Evolutionary conservation across 2,113 vertebrate genomes (phyloP).

Genomic region (Geococcyx californianus): DNA sequence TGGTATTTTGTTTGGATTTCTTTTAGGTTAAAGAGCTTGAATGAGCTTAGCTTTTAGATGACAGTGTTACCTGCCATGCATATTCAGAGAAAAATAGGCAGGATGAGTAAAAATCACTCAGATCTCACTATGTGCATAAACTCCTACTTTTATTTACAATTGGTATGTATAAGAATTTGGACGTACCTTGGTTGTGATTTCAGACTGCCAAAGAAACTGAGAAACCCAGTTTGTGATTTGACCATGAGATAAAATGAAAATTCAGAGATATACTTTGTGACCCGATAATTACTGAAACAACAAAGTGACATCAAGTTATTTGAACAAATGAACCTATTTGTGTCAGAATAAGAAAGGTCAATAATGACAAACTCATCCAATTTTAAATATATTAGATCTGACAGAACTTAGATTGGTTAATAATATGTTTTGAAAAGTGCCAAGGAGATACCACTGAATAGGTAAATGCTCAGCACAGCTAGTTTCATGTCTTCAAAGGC

Average conservation of each 20-base stretch:
- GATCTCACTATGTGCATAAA: neutral
- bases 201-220: neutral
- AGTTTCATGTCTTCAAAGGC: neutral
- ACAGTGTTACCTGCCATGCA: neutral
- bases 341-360: neutral
- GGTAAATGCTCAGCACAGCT: neutral
- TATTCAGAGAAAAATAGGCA: neutral
- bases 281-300: neutral
- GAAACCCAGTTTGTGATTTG: neutral
- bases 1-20: neutral
- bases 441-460: neutral
- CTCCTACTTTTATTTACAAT: neutral
- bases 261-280: neutral
- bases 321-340: neutral
- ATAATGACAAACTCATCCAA: neutral
- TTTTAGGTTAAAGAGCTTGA: neutral
- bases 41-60: neutral
- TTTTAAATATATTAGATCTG: neutral
- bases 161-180: neutral
- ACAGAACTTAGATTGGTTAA: neutral
- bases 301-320: neutral
- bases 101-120: neutral
- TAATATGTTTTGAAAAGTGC: neutral
- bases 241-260: neutral
- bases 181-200: neutral